Base-by-base conservation (phyloP, 2,113 vertebrate genomes). In the Salvelinus namaycush region DNA sequence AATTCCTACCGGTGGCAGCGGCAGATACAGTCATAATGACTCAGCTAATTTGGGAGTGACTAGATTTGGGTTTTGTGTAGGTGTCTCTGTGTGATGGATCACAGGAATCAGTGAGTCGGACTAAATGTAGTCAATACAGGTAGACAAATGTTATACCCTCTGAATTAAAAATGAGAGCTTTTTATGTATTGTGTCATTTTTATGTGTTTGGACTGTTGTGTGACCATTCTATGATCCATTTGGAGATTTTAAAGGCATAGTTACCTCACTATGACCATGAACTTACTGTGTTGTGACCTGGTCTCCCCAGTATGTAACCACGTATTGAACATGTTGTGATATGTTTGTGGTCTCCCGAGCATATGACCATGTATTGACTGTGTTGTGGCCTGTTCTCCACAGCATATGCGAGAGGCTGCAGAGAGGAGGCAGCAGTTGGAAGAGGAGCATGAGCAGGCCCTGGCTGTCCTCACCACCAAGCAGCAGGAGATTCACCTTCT, bases 401-500 rank as follows among this genome's bases (percentile, higher is more conserved):
- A 97, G 97, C 95, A 95, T 70, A 54, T 54, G 51, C 94, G 94
- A 75, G 93, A 96, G 91, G 93, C 96, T 85, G 95, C 95, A 13
- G 94, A 95, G 49, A 93, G 94, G 88, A 95, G 95, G 94, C 96
- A 96, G 93, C 96, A 95, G 90, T 91, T 97, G 92, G 94, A 97
- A 83, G 77, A 91, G 88, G 96, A 98, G 95, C 96, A 99, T 97
- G 96, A 96, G 84, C 94, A 95, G 87, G 95, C 95, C 87, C 93
- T 97, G 96, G 96, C 92, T 76, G 92, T 94, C 49, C 95, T 98
- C 91, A 95, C 91, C 79, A 93, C 93, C 90, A 97, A 96, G 89
- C 96, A 97, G 96, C 96, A 94, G 94, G 95, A 96, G 90, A 96
- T 97, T 64, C 91, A 95, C 75, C 94, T 95, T 79, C 94, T 97